Evolutionary conservation across 2,888 invertebrate genomes (phyloP), one percentile per base, ranked within the genome.

Genomic region (Ochropleura leucogaster): DNA sequence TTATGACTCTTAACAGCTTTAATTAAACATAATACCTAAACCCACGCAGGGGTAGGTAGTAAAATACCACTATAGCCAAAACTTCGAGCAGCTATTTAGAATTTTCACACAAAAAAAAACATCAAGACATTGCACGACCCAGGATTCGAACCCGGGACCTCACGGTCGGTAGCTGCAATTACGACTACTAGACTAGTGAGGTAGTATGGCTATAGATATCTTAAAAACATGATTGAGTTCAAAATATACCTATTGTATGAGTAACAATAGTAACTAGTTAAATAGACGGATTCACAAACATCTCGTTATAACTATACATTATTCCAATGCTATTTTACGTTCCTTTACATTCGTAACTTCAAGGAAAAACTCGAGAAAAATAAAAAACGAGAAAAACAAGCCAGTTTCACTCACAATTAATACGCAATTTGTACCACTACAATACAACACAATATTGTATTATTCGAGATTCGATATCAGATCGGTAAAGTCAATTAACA

Each of bases 401-500:
- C 79, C 62, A 59, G 76, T 76, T 68, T 44, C 18, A n/a, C 47
- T 63, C 18, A 60, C 59, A 60, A 71, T 78, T 49, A 68, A 16
- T 59, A 69, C 14, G 14, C 51, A 16, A 77, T 64, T 60, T 65
- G 51, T 66, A 44, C 59, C n/a, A 62, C 51, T 46, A 72, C 73
- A 72, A 67, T 46, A 74, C 64, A 83, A 68, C 44, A 68, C 64
- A 60, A 69, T 73, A 77, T 84, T 84, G 68, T 73, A 57, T 14
- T 57, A 70, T 64, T 55, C 51, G 59, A 83, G 68, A 80, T 68
- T 81, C 59, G n/a, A 53, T 69, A 77, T 72, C 82, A 79, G 75
- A 79, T 80, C 75, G 62, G 51, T 80, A 64, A 75, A 83, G 73
- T 68, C 46, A 83, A 81, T 81, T 85, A 68, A 72, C 85, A 63